Evolutionary conservation across 2,888 invertebrate species (phyloP).

Genomic region (Bombylius major): DNA sequence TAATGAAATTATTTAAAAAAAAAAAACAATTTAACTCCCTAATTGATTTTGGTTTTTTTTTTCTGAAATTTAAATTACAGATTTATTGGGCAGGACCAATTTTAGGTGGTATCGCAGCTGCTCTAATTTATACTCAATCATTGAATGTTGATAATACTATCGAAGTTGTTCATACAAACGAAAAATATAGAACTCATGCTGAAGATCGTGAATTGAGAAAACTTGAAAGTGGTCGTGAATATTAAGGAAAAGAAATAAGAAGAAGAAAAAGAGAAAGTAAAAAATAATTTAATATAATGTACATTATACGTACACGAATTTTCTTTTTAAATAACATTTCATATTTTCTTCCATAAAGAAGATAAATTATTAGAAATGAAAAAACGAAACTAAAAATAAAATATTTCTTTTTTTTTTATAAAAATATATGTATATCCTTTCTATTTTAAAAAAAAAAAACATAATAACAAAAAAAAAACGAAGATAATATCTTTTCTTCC

Average conservation of each 20-base stretch:
- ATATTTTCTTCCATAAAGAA: too few species aligned
- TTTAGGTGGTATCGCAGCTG: slow-evolving; percentile 64
- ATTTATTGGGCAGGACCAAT: slow-evolving; percentile 84
- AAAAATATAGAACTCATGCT: slow-evolving; percentile 34
- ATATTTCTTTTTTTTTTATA: too few species aligned
- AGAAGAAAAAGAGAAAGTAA: background rate
- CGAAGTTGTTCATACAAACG: slow-evolving; percentile 24
- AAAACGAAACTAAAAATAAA: too few species aligned
- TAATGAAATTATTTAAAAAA: background rate
- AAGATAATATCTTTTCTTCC: too few species aligned
- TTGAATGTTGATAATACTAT: slow-evolving; percentile 25
- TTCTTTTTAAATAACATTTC: too few species aligned
- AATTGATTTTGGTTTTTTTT: background rate
- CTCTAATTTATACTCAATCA: slow-evolving; percentile 52
- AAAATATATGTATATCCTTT: too few species aligned
- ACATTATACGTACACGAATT: too few species aligned
- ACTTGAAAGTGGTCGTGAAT: slow-evolving; percentile 13
- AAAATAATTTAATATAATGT: too few species aligned
- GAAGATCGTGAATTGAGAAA: slow-evolving; percentile 49
- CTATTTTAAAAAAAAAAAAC: too few species aligned
- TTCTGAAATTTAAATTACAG: slow-evolving; percentile 30
- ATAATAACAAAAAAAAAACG: too few species aligned
- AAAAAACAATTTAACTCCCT: background rate
- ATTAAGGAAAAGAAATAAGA: slow-evolving; percentile 11
- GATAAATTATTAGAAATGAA: too few species aligned